Evolutionary conservation across 2,797 vertebrate genomes (phyloP), one percentile per base, ranked within the genome.

Genomic region (Paedocypris micromegethes): DNA sequence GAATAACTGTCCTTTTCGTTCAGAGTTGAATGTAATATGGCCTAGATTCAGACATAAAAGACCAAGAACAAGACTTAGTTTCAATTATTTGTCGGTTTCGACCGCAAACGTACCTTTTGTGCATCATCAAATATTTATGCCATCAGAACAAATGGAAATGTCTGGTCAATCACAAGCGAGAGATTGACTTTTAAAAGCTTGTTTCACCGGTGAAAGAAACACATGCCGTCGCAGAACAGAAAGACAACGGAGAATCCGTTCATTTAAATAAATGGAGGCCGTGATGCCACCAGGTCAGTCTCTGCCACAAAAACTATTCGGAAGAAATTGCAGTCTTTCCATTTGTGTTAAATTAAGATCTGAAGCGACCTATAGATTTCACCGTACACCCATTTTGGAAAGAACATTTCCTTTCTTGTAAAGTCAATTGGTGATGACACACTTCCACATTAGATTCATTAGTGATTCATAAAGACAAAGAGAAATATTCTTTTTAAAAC

Each of bases 71-170:
- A 23, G 23, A 23, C 23, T 23, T 23, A 23, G 40, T 58, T 44
- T 45, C 6, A 23, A n/a, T 4, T 37, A 4, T 45, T 45, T 23
- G 42, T 58, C 56, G 23, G 23, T 23, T 23, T 23, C 23, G 23
- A 23, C 23, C 23, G 23, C 23, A 62, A 37, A 9, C 38, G 6
- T 4, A 47, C 51, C 43, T 64, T 43, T 23, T 37, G 49, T 56
- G 23, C 42, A 6, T 44, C 64, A 56, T 66, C 4, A 69, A 73
- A 73, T 66, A 66, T 66, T 58, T 47, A 76, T 55, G 47, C 58
- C 54, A 4, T 59, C 40, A 58, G 38, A 64, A 42, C 9, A 55
- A 71, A 63, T 44, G 45, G 2, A 60, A 45, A 50, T 72, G 41
- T 67, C 23, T 56, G 60, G 38, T 60, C 56, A 53, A 3, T 52